A percentile compares a stretch with the other conserved stretches of the same genome.
Conservation (phyloP, 2,797 vertebrate species). For the Falco cherrug region DNA sequence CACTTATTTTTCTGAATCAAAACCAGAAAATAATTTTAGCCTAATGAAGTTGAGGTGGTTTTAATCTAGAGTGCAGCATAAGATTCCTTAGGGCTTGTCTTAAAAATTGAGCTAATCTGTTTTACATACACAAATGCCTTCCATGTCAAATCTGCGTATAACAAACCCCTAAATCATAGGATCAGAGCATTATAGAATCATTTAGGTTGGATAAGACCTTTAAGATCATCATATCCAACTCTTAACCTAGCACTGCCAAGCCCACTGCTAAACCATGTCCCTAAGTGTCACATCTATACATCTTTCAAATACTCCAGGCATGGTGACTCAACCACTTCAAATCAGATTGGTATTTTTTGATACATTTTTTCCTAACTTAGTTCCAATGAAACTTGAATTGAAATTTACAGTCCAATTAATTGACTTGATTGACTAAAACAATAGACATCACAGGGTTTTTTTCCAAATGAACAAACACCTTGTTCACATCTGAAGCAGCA, state of each 20-base stretch:
- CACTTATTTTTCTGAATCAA: not conserved
- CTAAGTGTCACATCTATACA: too few relatives aligned
- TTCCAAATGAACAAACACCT: not conserved
- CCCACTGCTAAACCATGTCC: not conserved
- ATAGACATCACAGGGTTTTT: not conserved
- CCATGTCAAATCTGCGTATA: not conserved
- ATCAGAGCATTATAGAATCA: not conserved
- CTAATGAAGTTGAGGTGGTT: not conserved
- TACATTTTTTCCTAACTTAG: not conserved
- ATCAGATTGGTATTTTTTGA: not conserved
- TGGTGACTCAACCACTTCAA: not conserved
- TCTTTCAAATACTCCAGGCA: not conserved
- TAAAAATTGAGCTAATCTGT: not conserved
- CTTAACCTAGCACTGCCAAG: not conserved
- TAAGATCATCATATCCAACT: not conserved
- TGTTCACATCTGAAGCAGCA: not conserved
- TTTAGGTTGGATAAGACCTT: not conserved
- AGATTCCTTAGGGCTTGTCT: not conserved
- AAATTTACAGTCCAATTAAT: not conserved
- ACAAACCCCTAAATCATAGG: not conserved
- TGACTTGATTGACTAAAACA: not conserved
- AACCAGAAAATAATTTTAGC: not conserved
- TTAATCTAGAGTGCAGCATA: not conserved
- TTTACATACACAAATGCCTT: not conserved
- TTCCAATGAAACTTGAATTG: not conserved